Percentiles rank a stretch among this genome's conserved stretches.
Conservation (phyloP, 1,140 invertebrate species). For the Tribolium castaneum region DNA sequence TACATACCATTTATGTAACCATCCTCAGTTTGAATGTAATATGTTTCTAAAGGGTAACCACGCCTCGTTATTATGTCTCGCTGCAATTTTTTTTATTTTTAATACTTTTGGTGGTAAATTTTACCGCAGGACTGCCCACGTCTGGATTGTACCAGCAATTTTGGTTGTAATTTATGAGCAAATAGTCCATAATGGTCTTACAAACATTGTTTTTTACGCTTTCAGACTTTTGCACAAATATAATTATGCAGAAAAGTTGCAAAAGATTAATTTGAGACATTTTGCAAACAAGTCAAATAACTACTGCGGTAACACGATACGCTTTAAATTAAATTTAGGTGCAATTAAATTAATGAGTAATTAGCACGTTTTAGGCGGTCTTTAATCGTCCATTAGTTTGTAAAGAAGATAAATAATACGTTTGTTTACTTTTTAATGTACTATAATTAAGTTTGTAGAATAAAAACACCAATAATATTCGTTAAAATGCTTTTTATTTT, state of each 20-base stretch:
- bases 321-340: background rate
- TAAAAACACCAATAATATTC: too few relatives aligned
- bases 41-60: background rate
- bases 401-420: too few relatives aligned
- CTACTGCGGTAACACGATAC: background rate
- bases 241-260: background rate
- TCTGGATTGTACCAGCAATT: conserved; percentile 36
- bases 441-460: background rate
- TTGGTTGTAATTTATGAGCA: background rate
- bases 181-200: background rate
- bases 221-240: background rate
- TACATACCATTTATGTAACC: conserved; percentile 12
- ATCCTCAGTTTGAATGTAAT: conserved; percentile 9
- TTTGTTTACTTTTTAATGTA: too few relatives aligned
- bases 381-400: background rate
- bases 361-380: conserved; percentile 1
- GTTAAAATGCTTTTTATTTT: too few relatives aligned
- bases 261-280: background rate
- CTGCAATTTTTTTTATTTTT: background rate
- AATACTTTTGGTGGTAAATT: background rate
- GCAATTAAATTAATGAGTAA: conserved; percentile 5
- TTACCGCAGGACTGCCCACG: background rate
- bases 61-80: background rate
- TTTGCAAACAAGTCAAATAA: background rate
- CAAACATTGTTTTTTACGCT: conserved; percentile 23